These are phyloP conservation scores for Xestobium rufovillosum DNA, from an alignment of 2,888 invertebrate species.

Conservation along the genomic window DNA sequence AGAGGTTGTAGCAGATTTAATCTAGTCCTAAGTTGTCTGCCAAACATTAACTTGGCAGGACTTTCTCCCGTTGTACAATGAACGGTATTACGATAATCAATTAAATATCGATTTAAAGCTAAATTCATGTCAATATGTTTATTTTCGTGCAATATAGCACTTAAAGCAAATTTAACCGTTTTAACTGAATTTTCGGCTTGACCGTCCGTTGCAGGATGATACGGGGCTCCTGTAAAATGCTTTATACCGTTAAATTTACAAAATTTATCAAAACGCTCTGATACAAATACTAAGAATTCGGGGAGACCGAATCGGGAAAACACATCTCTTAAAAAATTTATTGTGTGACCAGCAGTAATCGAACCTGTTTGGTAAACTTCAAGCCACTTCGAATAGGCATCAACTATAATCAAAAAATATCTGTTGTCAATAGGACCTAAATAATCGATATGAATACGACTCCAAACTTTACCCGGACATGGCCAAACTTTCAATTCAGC, in stretches of 20 bases:
- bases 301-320: constrained; percentile 22
- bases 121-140: constrained; percentile 2
- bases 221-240: constrained; percentile 24
- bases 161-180: constrained; percentile 15
- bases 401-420: constrained; percentile 19
- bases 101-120: not conserved
- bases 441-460: constrained; percentile 25
- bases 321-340: constrained; percentile 16
- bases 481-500: constrained; percentile 19
- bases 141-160: constrained; percentile 5
- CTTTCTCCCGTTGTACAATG: not conserved
- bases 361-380: constrained; percentile 20
- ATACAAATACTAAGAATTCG: constrained; percentile 19
- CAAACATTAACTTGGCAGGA: constrained; percentile 3
- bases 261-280: constrained; percentile 23
- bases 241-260: constrained; percentile 23
- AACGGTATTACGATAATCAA: not conserved
- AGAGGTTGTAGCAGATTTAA: not conserved
- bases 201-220: constrained; percentile 25
- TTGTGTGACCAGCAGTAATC: constrained; percentile 17
- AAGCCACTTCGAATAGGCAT: constrained; percentile 24
- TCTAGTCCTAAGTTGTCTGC: constrained; percentile 1
- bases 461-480: constrained; percentile 17
- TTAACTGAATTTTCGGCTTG: constrained; percentile 21
- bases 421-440: constrained; percentile 16